Base-by-base conservation (phyloP, 2,888 invertebrate genomes). In the Caenorhabditis wallacei region DNA sequence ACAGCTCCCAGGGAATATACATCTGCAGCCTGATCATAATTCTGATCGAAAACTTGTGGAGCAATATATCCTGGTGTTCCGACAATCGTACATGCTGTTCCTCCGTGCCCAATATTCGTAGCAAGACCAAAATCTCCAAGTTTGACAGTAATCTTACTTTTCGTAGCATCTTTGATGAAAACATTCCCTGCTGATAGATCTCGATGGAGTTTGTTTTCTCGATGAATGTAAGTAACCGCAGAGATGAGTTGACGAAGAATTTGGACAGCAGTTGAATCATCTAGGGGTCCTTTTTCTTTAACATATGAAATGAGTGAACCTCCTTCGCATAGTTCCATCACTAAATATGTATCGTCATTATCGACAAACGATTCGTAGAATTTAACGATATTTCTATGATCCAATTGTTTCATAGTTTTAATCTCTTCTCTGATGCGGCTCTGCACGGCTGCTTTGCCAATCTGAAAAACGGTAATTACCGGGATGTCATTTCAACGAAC, bases 21-120 rank as follows among this genome's bases (percentile, higher is more conserved):
- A 79, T 87, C 86, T 1, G 84, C 83, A 8, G 43, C n/a, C 30
- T 80, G 74, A 40, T 66, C 68, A 53, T 87, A 87, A 2, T 75
- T 68, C 11, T 80, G 80, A 18, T 64, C 35, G 43, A 54, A 78
- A 0, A 87, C 82, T 64, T 87, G 84, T 81, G 84, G 85, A 18
- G 88, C 87, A 76, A 88, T 88, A 70, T 80, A 88, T n/a, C 87
- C 87, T 5, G 87, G 87, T 13, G 88, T 88, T 24, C 88, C 88
- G 16, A 85, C 85, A 46, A 84, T 81, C 1, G 88, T 88, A 26
- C 74, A 70, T 11, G 87, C 83, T 13, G 83, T 70, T 37, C 59
- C 80, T 4, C 76, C 83, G 0, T 48, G 51, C 24, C 40, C 56
- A 11, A 85, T 26, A 20, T 70, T 72, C 8, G 85, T 82, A 1